Evolutionary conservation across 1,140 invertebrate genomes (phyloP).

Genomic region (Drosophila pruinosa): DNA sequence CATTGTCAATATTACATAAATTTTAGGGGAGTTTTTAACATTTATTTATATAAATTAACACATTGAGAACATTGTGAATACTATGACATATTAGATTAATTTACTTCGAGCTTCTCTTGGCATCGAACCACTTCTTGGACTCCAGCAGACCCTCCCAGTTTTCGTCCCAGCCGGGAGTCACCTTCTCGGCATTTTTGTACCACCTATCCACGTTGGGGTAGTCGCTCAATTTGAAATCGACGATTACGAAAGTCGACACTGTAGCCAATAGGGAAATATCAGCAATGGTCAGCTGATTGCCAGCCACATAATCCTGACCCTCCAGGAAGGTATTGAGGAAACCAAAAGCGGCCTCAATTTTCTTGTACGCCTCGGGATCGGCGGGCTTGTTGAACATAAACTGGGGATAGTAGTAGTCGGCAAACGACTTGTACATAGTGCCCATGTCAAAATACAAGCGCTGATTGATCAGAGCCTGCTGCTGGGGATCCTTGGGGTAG

Average conservation of each 20-base stretch:
- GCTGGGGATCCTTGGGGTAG: constrained; percentile 87
- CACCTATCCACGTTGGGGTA: constrained; percentile 88
- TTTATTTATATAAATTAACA: not conserved
- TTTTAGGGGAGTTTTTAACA: too few species aligned
- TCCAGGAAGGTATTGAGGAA: constrained; percentile 87
- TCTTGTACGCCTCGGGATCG: constrained; percentile 86
- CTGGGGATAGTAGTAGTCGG: constrained; percentile 87
- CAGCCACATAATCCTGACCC: constrained; percentile 86
- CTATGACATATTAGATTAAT: not conserved
- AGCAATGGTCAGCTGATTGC: constrained; percentile 88
- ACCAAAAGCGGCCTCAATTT: constrained; percentile 85
- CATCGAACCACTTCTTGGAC: constrained; percentile 35
- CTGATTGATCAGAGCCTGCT: constrained; percentile 88
- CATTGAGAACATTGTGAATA: not conserved
- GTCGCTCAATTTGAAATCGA: constrained; percentile 86
- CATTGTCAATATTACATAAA: not conserved
- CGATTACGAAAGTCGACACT: constrained; percentile 87
- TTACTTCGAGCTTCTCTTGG: constrained; percentile 3
- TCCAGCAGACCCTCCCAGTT: constrained; percentile 53
- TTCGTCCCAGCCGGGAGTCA: constrained; percentile 85
- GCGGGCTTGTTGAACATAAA: constrained; percentile 85
- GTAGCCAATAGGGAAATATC: constrained; percentile 86
- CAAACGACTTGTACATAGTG: constrained; percentile 86
- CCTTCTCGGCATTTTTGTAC: constrained; percentile 87
- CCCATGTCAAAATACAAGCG: constrained; percentile 89